Evolutionary conservation across 2,113 vertebrate genomes (phyloP).

Genomic region (Antechinus flavipes): DNA sequence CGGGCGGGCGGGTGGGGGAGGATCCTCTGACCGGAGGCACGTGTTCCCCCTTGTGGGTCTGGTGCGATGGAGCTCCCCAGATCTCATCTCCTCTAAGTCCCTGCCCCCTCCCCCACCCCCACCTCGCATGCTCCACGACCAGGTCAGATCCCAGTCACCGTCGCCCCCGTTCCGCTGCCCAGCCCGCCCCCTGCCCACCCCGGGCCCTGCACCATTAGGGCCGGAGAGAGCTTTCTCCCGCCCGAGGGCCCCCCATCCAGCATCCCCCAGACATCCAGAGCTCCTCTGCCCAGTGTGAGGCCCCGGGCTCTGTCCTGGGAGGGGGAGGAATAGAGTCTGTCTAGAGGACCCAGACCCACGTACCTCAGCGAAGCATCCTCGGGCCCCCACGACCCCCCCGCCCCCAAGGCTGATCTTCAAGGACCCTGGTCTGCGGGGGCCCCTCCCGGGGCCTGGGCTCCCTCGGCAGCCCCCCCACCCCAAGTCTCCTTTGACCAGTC

Average conservation of each 20-base stretch:
- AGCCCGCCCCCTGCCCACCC: background rate
- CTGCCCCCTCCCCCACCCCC: background rate
- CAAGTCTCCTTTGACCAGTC: background rate
- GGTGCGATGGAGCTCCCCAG: background rate
- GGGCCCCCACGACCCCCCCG: background rate
- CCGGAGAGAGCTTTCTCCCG: background rate
- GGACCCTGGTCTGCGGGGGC: background rate
- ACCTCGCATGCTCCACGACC: conserved; percentile 47
- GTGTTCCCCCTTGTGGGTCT: background rate
- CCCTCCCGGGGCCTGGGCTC: background rate
- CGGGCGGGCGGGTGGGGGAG: background rate
- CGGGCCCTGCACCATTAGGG: background rate
- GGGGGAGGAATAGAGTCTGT: background rate
- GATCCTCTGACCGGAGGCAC: background rate
- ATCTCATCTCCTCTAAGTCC: background rate
- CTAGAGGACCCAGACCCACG: conserved; percentile 69
- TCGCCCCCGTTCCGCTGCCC: background rate
- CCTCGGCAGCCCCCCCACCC: conserved; percentile 7
- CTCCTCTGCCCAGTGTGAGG: conserved; percentile 9
- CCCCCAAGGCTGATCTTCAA: background rate
- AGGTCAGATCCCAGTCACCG: background rate
- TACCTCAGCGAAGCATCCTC: conserved; percentile 65
- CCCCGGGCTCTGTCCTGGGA: conserved; percentile 32
- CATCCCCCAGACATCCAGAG: background rate
- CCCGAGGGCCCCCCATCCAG: background rate